These are phyloP conservation scores for Ptychobarbus kaznakovi DNA, from an alignment of 2,797 vertebrate species.

Conservation along the genomic window DNA sequence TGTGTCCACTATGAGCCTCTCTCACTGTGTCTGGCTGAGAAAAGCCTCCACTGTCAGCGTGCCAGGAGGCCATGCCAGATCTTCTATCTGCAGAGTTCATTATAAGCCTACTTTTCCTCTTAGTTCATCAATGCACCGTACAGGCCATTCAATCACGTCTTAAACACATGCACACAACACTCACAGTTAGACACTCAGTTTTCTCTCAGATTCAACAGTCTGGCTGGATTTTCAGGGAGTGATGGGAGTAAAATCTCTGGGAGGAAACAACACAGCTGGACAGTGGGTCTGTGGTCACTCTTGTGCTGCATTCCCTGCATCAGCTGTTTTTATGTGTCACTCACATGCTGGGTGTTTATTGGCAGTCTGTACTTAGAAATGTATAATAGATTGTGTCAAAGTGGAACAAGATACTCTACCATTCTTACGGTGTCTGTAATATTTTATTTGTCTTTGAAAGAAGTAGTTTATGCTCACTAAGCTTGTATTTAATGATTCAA, in stretches of 20 bases:
- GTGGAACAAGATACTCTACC: not conserved
- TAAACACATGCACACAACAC: constrained; percentile 3
- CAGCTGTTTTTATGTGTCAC: constrained; percentile 21
- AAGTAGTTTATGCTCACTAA: not conserved
- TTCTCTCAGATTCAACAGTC: constrained; percentile 34
- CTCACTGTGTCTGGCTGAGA: constrained; percentile 37
- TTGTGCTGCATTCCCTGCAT: constrained; percentile 7
- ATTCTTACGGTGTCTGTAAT: not conserved
- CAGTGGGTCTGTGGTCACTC: not conserved
- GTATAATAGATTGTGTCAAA: not conserved
- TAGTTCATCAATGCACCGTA: constrained; percentile 23
- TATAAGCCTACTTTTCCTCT: constrained; percentile 37
- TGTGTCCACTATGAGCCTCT: constrained; percentile 72
- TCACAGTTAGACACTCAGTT: constrained; percentile 1
- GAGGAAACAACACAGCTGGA: constrained; percentile 45
- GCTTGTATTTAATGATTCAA: not conserved
- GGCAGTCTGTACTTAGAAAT: not conserved
- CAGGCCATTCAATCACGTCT: constrained; percentile 16
- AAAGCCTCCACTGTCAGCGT: constrained; percentile 33
- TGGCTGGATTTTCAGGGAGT: constrained; percentile 47
- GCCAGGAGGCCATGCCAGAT: constrained; percentile 43
- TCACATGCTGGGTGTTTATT: constrained; percentile 25
- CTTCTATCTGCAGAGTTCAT: constrained; percentile 47
- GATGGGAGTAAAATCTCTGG: constrained; percentile 30
- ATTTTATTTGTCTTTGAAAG: not conserved